phyloP scores from a whole-genome alignment of 1,140 invertebrate genomes.

The Philotrypesis tridentata region DNA sequence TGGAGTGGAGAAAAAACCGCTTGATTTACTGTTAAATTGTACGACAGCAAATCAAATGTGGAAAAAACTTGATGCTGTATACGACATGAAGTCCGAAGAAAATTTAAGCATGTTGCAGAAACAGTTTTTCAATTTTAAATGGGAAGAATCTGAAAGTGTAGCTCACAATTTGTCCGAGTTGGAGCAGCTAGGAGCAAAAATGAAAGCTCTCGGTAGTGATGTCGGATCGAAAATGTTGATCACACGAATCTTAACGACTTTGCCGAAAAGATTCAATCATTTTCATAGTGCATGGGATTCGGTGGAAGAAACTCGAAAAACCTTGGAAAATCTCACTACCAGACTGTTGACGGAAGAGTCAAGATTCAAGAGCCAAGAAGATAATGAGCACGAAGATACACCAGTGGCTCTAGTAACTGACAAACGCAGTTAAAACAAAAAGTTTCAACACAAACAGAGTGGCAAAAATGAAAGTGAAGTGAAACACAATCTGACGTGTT shows the following conservation, averaged over 20 bases:
- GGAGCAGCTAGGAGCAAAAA: slow-evolving; percentile 35
- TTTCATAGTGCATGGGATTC: slow-evolving; percentile 60
- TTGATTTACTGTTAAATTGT: slow-evolving; percentile 56
- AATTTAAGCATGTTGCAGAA: slow-evolving; percentile 51
- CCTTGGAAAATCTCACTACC: background rate
- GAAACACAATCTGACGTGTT: background rate
- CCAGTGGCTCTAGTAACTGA: background rate
- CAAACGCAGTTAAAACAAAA: background rate
- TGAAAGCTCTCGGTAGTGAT: slow-evolving; percentile 28
- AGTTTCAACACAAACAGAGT: background rate
- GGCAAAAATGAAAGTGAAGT: background rate
- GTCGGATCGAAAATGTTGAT: slow-evolving; percentile 1
- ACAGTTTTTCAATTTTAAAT: slow-evolving; percentile 53
- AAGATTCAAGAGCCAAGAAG: background rate
- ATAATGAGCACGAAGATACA: background rate
- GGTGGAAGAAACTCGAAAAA: slow-evolving; percentile 44
- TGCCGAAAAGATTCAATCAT: slow-evolving; percentile 57
- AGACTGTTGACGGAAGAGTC: background rate
- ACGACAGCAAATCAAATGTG: slow-evolving; percentile 57
- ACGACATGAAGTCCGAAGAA: slow-evolving; percentile 54
- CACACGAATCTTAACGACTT: slow-evolving; percentile 13
- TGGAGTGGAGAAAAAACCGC: slow-evolving; percentile 51
- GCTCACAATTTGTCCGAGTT: slow-evolving; percentile 37
- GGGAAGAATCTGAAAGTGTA: slow-evolving; percentile 36
- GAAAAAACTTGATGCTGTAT: slow-evolving; percentile 55